A percentile compares a stretch with the other conserved stretches of the same genome.
Evolutionary conservation across 2,113 vertebrate genomes (phyloP).

Genomic region (Ameiurus melas): DNA sequence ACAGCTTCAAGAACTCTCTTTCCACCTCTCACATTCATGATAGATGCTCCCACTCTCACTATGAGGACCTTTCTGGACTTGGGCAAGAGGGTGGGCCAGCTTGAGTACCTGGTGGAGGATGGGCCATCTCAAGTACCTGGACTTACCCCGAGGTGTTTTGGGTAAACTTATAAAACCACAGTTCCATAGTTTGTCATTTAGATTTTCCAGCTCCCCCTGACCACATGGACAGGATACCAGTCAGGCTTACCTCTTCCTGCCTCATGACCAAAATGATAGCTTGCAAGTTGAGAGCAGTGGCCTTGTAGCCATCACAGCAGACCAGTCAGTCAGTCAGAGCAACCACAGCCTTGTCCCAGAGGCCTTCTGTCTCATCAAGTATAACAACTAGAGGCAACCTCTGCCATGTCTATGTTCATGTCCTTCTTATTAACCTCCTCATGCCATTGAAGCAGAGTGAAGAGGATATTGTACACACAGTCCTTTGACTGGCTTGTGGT

Average conservation of each 20-base stretch:
- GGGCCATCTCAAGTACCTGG: background rate
- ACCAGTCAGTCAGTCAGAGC: background rate
- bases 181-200: background rate
- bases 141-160: background rate
- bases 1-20: background rate
- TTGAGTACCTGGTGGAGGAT: background rate
- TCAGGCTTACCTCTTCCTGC: background rate
- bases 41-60: background rate
- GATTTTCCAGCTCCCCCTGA: background rate
- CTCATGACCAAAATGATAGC: background rate
- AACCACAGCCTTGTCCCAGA: background rate
- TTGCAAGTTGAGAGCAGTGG: background rate
- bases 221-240: background rate
- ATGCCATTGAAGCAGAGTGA: background rate
- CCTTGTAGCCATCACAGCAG: background rate
- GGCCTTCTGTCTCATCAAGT: background rate
- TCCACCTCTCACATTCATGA: background rate
- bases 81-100: background rate
- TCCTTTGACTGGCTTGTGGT: background rate
- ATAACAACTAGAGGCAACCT: background rate
- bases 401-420: background rate
- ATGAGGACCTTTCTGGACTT: background rate
- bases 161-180: background rate
- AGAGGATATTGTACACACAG: background rate
- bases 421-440: background rate